Conservation (phyloP, 2,797 vertebrate genomes). For the Propithecus deckenii region DNA sequence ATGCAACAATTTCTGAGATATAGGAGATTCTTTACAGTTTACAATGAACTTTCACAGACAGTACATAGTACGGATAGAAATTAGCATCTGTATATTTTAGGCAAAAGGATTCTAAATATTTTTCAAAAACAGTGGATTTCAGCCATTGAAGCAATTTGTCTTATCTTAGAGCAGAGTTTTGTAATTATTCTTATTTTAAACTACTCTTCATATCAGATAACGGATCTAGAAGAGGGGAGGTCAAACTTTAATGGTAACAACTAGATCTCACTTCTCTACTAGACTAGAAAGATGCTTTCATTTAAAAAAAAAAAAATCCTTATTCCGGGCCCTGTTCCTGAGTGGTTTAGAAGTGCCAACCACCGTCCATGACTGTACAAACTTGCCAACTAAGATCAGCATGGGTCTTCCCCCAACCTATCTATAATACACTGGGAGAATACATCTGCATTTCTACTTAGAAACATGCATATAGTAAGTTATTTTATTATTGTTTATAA, state of each 20-base stretch:
- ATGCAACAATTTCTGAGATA: neutral
- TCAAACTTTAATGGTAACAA: neutral
- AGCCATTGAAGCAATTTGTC: slow-evolving; percentile 35
- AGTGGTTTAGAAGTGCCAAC: neutral
- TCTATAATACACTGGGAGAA: neutral
- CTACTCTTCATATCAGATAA: neutral
- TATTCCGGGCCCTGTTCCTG: neutral
- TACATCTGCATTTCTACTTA: neutral
- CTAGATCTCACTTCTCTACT: neutral
- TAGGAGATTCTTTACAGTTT: neutral
- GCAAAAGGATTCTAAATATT: neutral
- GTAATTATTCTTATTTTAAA: slow-evolving; percentile 16
- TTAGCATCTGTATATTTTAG: neutral
- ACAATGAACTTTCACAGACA: neutral
- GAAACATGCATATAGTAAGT: neutral
- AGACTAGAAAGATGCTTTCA: neutral
- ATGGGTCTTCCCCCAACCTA: neutral
- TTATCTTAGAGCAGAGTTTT: neutral
- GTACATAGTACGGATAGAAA: neutral
- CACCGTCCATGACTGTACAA: neutral
- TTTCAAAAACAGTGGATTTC: slow-evolving; percentile 30
- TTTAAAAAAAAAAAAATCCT: neutral
- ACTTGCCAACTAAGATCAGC: neutral
- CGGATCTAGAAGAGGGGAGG: neutral
- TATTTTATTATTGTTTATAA: slow-evolving; percentile 29